These are phyloP conservation scores for Agrypnia vestita DNA, from an alignment of 1,140 invertebrate genomes.

Conservation along the genomic window DNA sequence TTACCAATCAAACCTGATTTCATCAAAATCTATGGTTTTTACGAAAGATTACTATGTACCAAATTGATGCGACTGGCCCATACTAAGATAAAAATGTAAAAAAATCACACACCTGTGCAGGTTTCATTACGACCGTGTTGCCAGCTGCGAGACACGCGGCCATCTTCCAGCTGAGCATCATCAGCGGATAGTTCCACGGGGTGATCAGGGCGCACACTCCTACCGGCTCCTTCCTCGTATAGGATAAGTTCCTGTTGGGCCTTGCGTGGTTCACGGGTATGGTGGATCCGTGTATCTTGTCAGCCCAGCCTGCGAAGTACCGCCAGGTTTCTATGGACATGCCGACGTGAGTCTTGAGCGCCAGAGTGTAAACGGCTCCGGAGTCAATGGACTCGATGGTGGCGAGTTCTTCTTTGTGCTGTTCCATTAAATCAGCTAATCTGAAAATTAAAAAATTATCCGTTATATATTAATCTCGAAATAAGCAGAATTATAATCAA, in stretches of 20 bases:
- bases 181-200: slow-evolving; percentile 98
- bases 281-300: slow-evolving; percentile 94
- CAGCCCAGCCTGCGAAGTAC: slow-evolving; percentile 95
- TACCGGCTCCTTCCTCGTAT: slow-evolving; percentile 92
- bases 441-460: slow-evolving; percentile 67
- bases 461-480: no score
- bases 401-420: slow-evolving; percentile 94
- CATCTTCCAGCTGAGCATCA: slow-evolving; percentile 99
- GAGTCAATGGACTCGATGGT: slow-evolving; percentile 94
- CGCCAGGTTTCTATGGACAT: slow-evolving; percentile 96
- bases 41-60: no score
- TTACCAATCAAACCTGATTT: no score
- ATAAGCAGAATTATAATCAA: no score
- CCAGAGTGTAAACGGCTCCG: slow-evolving; percentile 95
- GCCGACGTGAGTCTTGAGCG: slow-evolving; percentile 94
- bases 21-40: no score
- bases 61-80: no score
- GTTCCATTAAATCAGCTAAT: slow-evolving; percentile 94
- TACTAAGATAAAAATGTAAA: no score
- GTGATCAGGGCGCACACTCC: slow-evolving; percentile 95
- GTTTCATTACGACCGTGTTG: slow-evolving; percentile 95
- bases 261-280: slow-evolving; percentile 92
- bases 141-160: slow-evolving; percentile 96
- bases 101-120: slow-evolving; percentile 79
- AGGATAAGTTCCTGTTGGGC: slow-evolving; percentile 91